phyloP scores from a whole-genome alignment of 2,888 invertebrate genomes.

The Dioctria linearis region DNA sequence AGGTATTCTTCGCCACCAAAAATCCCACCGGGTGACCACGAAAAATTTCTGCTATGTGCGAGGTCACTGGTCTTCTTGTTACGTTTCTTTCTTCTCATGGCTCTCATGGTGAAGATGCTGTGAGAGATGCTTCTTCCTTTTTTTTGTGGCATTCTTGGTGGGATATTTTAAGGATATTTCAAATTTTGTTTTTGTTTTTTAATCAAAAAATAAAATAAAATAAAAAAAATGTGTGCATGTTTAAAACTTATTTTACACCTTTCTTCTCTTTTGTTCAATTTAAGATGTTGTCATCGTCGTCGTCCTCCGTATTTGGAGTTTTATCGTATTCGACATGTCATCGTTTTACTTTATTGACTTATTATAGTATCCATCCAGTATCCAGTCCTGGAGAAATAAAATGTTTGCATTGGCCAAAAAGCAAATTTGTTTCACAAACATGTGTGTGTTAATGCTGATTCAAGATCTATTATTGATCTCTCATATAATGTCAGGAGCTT shows the following conservation, averaged over 20 bases:
- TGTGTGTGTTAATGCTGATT: too few relatives aligned
- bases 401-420: too few relatives aligned
- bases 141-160: background rate
- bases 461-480: too few relatives aligned
- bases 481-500: too few relatives aligned
- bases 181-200: background rate
- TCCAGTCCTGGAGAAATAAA: too few relatives aligned
- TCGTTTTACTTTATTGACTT: constrained; percentile 24
- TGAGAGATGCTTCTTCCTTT: background rate
- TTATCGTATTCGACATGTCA: constrained; percentile 11
- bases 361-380: background rate
- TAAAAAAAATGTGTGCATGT: background rate
- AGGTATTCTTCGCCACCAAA: background rate
- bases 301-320: background rate
- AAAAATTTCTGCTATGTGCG: constrained; percentile 37
- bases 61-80: constrained; percentile 26
- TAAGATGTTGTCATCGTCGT: background rate
- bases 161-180: background rate
- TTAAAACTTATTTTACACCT: constrained; percentile 11
- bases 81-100: background rate
- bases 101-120: background rate
- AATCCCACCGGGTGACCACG: constrained; percentile 13
- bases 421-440: too few relatives aligned
- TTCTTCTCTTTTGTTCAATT: background rate
- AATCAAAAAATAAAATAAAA: too few relatives aligned